A percentile compares a stretch with the other conserved stretches of the same genome.
Evolutionary conservation across 2,888 invertebrate species (phyloP).

Genomic region (Anagyrus pseudococci): DNA sequence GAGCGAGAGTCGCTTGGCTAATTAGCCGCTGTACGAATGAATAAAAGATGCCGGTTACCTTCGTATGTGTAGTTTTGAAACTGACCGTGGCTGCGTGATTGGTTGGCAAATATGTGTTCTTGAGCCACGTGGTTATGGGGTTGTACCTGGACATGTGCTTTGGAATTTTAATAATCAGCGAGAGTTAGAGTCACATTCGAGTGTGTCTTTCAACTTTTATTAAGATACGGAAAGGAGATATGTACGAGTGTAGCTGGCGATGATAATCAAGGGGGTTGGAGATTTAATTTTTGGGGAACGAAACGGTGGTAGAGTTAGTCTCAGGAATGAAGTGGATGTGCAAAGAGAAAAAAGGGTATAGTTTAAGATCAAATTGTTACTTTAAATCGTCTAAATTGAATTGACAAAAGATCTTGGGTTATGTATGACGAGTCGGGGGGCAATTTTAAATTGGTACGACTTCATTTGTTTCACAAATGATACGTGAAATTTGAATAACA

Average conservation of each 20-base stretch:
- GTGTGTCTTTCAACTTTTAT: neutral
- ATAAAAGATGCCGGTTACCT: conserved; percentile 48
- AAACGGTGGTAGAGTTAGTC: neutral
- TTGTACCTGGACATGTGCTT: no score
- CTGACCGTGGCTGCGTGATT: neutral
- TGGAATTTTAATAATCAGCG: no score
- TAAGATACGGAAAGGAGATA: neutral
- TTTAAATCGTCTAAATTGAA: no score
- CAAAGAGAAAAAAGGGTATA: neutral
- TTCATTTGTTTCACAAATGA: no score
- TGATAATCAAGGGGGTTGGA: neutral
- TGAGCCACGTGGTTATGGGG: neutral
- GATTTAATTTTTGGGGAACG: neutral
- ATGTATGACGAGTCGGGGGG: no score
- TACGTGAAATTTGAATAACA: no score
- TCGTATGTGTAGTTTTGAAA: neutral
- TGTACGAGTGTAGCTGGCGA: neutral
- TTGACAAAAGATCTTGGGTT: no score
- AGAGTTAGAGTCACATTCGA: neutral
- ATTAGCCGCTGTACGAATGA: conserved; percentile 54
- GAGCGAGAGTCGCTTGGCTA: conserved; percentile 56
- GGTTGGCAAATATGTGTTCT: neutral
- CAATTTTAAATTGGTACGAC: no score
- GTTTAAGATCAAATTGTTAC: no score
- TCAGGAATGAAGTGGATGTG: neutral